Evolutionary conservation across 1,140 invertebrate species (phyloP).

Genomic region (Oncopodura yosiiana): DNA sequence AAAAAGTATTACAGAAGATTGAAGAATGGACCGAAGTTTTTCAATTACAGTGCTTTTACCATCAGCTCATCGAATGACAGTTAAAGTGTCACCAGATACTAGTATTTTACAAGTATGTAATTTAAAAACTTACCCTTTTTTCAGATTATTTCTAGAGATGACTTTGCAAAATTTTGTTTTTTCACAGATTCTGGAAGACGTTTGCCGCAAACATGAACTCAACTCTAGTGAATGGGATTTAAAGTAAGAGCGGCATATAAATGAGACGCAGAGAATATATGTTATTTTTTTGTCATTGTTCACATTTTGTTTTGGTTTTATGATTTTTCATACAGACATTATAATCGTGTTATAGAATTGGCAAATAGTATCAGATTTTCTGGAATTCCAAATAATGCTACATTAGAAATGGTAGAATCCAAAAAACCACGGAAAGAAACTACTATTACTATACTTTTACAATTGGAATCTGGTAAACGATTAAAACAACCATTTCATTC

Average conservation of each 20-base stretch:
- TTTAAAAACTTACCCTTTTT: neutral
- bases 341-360: constrained; percentile 59
- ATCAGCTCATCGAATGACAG: constrained; percentile 56
- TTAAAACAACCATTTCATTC: constrained; percentile 52
- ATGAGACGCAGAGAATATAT: no score
- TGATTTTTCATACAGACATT: constrained; percentile 48
- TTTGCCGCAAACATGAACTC: constrained; percentile 61
- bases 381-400: constrained; percentile 70
- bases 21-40: no score
- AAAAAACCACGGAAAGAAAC: constrained; percentile 49
- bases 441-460: constrained; percentile 58
- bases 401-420: constrained; percentile 61
- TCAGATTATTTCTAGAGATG: neutral
- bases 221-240: constrained; percentile 61
- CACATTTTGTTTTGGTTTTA: constrained; percentile 11
- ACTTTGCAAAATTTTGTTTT: constrained; percentile 26
- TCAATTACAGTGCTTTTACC: constrained; percentile 55
- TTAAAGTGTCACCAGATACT: constrained; percentile 57
- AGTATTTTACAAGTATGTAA: constrained; percentile 55
- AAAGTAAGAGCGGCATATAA: constrained; percentile 43
- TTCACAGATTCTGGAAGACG: constrained; percentile 65
- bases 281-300: constrained; percentile 6
- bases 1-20: no score
- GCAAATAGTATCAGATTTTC: constrained; percentile 62
- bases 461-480: constrained; percentile 58